Base-by-base conservation (phyloP, 92 coral and sea anemone species). In the Actinernus sp. region DNA sequence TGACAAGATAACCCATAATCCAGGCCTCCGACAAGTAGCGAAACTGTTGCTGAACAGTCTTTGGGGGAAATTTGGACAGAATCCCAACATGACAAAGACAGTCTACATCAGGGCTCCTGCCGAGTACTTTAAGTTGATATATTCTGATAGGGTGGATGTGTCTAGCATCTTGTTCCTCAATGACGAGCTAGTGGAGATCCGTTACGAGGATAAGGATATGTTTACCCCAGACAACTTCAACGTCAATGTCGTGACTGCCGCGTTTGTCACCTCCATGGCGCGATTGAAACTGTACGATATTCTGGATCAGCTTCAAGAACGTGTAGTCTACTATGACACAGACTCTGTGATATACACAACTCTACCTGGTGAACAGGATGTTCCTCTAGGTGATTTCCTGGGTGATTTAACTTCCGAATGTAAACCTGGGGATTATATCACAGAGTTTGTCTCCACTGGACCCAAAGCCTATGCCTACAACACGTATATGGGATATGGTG, bases 51-150 rank as follows among this genome's bases (percentile, higher is more conserved):
- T 78, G 24, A 85, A 71, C 40, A 61, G 37, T 65, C 67, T 61
- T 49, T 68, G 62, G 73, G 82, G 84, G 4, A 67, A 75, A 20
- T 85, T 84, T 70, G 86, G 75, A 0, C 85, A 71, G 37, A 45
- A 50, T 4, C 61, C 66, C 1, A 78, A 84, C 32, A 71, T 63
- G 73, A 43, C 73, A 2, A 58, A 82, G 33, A 79, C 60, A 11
- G 89, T 74, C 31, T 34, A 68, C 19, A 63, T 76, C 4, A 75
- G 41, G 36, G 90, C 68, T 25, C 49, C 74, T 3, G 79, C 48
- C 16, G 36, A 66, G 0, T 77, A 76, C 31, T 84, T 84, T 46
- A 57, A 59, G 3, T 73, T 83, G 3, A 24, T 83, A 2, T 54
- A 47, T 1, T 38, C 67, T 25, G 58, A 67, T 36, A 36, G 61